phyloP scores from a whole-genome alignment of 2,113 vertebrate genomes.

The Pseudolaguvia tuberculata region DNA sequence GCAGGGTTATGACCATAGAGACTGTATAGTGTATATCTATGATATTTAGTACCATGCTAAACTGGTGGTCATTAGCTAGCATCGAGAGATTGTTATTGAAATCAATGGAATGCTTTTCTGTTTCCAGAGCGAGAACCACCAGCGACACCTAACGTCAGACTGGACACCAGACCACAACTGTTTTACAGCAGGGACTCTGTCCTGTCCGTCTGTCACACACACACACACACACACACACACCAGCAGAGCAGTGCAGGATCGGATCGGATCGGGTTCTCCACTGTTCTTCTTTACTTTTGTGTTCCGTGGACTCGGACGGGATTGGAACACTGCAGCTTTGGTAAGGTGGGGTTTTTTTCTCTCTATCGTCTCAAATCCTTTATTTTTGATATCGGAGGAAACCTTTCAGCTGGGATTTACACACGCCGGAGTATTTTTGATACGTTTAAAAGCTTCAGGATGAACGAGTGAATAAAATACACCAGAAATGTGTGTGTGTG shows the following conservation, averaged over 20 bases:
- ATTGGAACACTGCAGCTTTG: slow-evolving; percentile 61
- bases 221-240: slow-evolving; percentile 61
- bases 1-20: not conserved
- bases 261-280: slow-evolving; percentile 19
- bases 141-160: slow-evolving; percentile 62
- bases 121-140: slow-evolving; percentile 66
- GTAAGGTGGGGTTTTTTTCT: slow-evolving; percentile 53
- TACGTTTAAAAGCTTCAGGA: slow-evolving; percentile 2
- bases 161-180: slow-evolving; percentile 51
- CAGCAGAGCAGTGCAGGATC: slow-evolving; percentile 53
- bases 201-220: slow-evolving; percentile 47
- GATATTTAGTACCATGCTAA: not conserved
- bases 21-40: too few relatives aligned
- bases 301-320: slow-evolving; percentile 45
- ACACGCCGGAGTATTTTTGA: slow-evolving; percentile 1
- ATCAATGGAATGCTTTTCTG: slow-evolving; percentile 12
- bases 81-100: not conserved
- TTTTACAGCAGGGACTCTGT: slow-evolving; percentile 66
- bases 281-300: slow-evolving; percentile 29
- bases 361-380: slow-evolving; percentile 48
- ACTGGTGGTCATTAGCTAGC: not conserved
- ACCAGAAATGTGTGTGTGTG: slow-evolving; percentile 49
- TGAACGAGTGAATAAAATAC: slow-evolving; percentile 33
- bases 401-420: slow-evolving; percentile 55
- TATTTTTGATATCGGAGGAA: slow-evolving; percentile 71